phyloP scores from a whole-genome alignment of 2,113 vertebrate genomes.

The Orcinus orca region DNA sequence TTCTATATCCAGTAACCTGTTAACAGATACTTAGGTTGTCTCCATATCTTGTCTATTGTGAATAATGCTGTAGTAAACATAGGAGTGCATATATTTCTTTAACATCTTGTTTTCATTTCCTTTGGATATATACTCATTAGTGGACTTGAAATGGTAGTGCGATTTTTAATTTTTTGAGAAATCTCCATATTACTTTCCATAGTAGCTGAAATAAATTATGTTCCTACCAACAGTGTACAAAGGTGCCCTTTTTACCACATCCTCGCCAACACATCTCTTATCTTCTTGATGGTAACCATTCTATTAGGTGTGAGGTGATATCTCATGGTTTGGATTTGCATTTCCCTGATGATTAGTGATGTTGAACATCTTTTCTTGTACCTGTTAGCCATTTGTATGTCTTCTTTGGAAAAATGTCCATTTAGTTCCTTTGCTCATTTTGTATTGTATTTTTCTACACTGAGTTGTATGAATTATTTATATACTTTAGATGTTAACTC shows the following conservation, averaged over 20 bases:
- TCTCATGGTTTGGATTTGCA: background rate
- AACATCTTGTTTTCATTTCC: background rate
- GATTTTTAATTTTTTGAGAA: background rate
- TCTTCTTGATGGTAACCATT: background rate
- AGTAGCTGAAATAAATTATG: background rate
- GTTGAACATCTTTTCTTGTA: background rate
- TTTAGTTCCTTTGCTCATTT: background rate
- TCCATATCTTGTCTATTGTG: background rate
- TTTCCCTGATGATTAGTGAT: background rate
- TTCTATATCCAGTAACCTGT: background rate
- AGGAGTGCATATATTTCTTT: background rate
- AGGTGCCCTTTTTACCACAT: background rate
- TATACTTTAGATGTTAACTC: background rate
- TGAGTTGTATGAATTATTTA: background rate
- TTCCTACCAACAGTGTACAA: background rate
- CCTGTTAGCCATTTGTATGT: background rate
- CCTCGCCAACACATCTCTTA: background rate
- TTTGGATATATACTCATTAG: background rate
- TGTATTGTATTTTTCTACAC: background rate
- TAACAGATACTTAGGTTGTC: background rate
- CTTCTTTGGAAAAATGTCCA: background rate
- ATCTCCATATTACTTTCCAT: background rate
- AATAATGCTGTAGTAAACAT: background rate
- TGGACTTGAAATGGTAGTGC: background rate
- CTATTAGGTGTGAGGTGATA: background rate